Conservation (phyloP, 1,140 invertebrate species). For the Meloidogyne floridensis region DNA sequence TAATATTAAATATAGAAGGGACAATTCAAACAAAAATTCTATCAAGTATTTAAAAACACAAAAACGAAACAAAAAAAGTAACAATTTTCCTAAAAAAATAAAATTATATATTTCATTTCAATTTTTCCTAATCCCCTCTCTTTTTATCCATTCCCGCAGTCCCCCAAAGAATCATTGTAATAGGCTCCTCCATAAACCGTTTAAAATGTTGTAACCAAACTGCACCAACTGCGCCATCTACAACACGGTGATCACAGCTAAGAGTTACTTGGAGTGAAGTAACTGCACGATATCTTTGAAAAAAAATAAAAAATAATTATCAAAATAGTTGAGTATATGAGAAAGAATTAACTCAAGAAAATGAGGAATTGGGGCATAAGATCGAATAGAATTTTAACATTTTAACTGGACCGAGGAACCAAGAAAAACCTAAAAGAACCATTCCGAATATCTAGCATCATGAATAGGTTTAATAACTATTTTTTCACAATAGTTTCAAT, state of each 20-base stretch:
- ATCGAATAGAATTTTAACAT: no score
- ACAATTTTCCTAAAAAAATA: not conserved
- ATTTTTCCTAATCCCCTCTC: constrained; percentile 7
- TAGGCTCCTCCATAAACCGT: constrained; percentile 70
- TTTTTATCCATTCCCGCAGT: constrained; percentile 14
- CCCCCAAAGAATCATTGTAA: constrained; percentile 73
- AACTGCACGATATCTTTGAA: constrained; percentile 68
- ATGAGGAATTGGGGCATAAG: no score
- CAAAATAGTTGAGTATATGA: not conserved
- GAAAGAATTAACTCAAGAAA: no score
- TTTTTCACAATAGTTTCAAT: no score
- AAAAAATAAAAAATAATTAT: constrained; percentile 34
- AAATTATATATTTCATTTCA: not conserved
- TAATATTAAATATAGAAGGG: not conserved
- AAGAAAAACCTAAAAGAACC: no score
- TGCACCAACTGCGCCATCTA: constrained; percentile 76
- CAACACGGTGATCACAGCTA: constrained; percentile 76
- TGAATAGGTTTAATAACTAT: no score
- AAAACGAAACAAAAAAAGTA: constrained; percentile 1
- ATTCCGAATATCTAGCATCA: no score
- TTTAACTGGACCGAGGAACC: no score
- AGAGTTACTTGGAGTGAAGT: constrained; percentile 74
- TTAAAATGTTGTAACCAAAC: constrained; percentile 75
- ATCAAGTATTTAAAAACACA: not conserved
- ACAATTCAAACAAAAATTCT: not conserved